Conservation (phyloP, 2,797 vertebrate species). For the Myotis daubentonii region DNA sequence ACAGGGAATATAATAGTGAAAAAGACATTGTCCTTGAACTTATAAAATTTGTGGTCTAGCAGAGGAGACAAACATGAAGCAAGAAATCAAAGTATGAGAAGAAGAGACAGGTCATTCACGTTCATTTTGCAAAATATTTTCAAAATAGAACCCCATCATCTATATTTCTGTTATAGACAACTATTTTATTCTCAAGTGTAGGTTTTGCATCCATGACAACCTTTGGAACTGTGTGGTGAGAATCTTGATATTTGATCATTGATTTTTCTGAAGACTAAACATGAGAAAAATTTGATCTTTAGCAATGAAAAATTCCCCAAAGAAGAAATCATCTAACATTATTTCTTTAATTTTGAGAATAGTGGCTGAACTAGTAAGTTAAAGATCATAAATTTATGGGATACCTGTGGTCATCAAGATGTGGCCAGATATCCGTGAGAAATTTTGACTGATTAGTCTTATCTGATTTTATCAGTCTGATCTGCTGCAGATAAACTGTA, state of each 20-base stretch:
- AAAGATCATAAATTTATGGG: background rate
- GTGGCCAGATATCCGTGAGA: conserved; percentile 28
- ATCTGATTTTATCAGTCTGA: conserved; percentile 31
- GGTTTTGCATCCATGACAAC: background rate
- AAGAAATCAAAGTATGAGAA: conserved; percentile 22
- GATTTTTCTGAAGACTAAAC: conserved; percentile 12
- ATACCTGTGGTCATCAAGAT: background rate
- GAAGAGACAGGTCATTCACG: background rate
- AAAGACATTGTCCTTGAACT: conserved; percentile 34
- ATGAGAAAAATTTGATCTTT: background rate
- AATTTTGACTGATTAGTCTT: background rate
- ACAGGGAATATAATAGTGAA: background rate
- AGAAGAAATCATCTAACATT: conserved; percentile 4
- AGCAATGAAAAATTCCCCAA: conserved; percentile 23
- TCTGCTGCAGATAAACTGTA: background rate
- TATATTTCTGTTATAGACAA: background rate
- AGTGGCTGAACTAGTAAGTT: background rate
- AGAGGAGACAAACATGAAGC: conserved; percentile 7
- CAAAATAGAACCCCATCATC: background rate
- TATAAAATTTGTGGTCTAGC: background rate
- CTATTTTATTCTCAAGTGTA: conserved; percentile 11
- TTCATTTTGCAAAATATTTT: conserved; percentile 40
- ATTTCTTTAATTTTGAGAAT: background rate
- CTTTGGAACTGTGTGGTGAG: background rate
- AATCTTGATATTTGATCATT: conserved; percentile 34